Percentiles rank a stretch among this genome's conserved stretches.
Conservation (phyloP, 2,113 vertebrate species). For the Mormyrus lacerda region DNA sequence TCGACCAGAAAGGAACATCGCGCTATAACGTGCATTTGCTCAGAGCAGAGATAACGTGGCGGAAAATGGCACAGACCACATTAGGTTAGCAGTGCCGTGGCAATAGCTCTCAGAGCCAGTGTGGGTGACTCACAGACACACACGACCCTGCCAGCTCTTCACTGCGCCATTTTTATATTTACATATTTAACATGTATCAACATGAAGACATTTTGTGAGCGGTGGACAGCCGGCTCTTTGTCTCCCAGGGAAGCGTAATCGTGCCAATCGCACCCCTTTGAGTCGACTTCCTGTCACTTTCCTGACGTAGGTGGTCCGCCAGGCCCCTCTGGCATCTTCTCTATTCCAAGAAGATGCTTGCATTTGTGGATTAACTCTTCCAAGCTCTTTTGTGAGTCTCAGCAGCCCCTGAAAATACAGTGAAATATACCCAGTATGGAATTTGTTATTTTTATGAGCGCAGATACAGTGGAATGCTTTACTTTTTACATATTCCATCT, state of each 20-base stretch:
- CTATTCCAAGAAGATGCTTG: neutral
- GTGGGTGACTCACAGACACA: neutral
- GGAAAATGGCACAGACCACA: neutral
- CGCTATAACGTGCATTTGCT: neutral
- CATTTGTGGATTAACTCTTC: neutral
- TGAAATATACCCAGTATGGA: neutral
- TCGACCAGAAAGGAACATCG: neutral
- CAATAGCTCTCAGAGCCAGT: neutral
- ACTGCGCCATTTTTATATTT: neutral
- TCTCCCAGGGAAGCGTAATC: neutral
- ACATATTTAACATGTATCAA: neutral
- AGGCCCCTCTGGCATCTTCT: neutral
- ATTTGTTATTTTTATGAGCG: neutral
- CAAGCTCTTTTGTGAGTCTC: neutral
- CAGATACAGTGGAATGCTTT: neutral
- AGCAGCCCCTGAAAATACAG: neutral
- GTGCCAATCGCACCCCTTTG: neutral
- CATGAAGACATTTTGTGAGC: neutral
- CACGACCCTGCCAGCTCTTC: neutral
- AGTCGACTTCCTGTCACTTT: neutral
- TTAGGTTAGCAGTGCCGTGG: neutral
- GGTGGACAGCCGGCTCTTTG: neutral
- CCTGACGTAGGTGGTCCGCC: neutral
- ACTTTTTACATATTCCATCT: neutral
- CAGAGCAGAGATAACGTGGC: neutral